Evolutionary conservation across 2,888 invertebrate species (phyloP).

Genomic region (Elysia crispata): DNA sequence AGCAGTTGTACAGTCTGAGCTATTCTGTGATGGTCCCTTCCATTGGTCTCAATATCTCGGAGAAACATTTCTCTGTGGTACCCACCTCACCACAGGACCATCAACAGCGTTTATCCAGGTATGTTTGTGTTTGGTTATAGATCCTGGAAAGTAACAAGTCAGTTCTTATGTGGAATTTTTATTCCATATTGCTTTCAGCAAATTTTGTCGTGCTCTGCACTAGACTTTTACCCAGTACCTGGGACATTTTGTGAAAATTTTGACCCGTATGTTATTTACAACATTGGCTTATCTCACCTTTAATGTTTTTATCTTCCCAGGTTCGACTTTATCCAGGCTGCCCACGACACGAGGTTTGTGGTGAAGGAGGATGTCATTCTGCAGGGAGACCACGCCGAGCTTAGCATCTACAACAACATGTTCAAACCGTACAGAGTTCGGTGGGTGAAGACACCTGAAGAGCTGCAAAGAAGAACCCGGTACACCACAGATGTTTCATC

Average conservation of each 20-base stretch:
- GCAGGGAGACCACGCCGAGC: conserved; percentile 60
- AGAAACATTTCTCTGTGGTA: conserved; percentile 51
- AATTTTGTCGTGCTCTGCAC: too few species aligned
- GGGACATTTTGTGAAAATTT: too few species aligned
- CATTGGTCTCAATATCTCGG: conserved; percentile 58
- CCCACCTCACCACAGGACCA: conserved; percentile 44
- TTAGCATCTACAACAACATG: conserved; percentile 38
- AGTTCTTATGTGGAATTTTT: too few species aligned
- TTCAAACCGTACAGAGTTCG: conserved; percentile 59
- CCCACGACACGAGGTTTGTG: conserved; percentile 52
- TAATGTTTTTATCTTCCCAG: conserved; percentile 16
- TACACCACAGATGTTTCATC: conserved; percentile 30
- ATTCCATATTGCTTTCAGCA: too few species aligned
- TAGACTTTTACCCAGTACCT: too few species aligned
- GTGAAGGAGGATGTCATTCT: conserved; percentile 69
- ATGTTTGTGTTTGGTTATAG: not conserved
- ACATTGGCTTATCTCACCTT: too few species aligned
- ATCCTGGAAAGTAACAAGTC: too few species aligned
- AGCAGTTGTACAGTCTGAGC: conserved; percentile 69
- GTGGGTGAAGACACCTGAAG: conserved; percentile 32
- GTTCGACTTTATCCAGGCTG: conserved; percentile 54
- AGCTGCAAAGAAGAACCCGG: conserved; percentile 16
- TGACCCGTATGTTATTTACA: not conserved
- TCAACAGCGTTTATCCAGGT: conserved; percentile 43
- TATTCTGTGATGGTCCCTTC: conserved; percentile 67